Percentiles rank a stretch among this genome's conserved stretches.
Conservation (phyloP, 2,113 vertebrate species). For the Sterrhoptilus dennistouni region DNA sequence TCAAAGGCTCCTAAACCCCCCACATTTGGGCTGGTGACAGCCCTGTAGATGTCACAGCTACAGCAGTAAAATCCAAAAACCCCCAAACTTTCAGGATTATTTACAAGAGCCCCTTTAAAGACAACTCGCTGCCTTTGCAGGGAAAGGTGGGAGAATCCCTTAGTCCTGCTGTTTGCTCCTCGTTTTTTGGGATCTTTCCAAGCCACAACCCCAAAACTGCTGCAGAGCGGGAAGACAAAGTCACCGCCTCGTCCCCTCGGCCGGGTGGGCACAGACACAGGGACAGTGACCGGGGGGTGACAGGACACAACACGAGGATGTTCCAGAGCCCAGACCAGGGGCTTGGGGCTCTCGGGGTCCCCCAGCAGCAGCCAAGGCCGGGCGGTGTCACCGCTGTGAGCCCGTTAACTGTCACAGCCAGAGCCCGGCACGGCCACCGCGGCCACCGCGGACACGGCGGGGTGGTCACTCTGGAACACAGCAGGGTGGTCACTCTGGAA, state of each 20-base stretch:
- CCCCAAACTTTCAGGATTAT: background rate
- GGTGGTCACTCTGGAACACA: background rate
- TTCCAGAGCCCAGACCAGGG: background rate
- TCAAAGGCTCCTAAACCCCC: background rate
- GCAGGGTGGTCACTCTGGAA: background rate
- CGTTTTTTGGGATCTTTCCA: accelerated
- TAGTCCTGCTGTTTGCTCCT: background rate
- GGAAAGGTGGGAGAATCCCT: background rate
- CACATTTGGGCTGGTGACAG: background rate
- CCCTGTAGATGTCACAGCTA: background rate
- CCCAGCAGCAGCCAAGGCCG: accelerated
- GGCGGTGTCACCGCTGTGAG: accelerated
- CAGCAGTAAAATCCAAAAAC: accelerated
- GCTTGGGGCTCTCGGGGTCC: accelerated
- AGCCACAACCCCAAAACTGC: background rate
- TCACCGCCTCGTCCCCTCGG: background rate
- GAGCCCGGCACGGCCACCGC: background rate
- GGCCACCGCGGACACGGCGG: accelerated
- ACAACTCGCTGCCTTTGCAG: background rate
- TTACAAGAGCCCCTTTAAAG: background rate
- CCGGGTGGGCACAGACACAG: background rate
- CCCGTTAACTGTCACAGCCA: background rate
- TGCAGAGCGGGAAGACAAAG: background rate
- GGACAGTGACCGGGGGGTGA: background rate
- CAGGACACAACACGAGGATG: background rate